Conservation (phyloP, 2,797 vertebrate genomes). For the Sebastes glaucus region DNA sequence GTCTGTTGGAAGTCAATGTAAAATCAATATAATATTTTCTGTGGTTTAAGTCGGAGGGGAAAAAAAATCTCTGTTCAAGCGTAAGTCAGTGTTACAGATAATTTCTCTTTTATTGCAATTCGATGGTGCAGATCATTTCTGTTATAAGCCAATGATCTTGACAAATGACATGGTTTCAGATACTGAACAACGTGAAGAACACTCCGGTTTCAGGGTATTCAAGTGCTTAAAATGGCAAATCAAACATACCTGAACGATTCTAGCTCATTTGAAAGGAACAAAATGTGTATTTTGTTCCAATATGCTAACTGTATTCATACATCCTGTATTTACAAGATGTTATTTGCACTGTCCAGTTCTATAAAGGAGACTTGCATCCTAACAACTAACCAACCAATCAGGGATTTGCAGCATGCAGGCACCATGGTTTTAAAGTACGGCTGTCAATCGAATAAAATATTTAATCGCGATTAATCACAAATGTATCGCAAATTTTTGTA, state of each 20-base stretch:
- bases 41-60: slow-evolving; percentile 10
- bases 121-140: slow-evolving; percentile 35
- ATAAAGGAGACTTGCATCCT: background rate
- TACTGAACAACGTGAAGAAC: slow-evolving; percentile 24
- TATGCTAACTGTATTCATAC: background rate
- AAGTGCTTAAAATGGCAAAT: slow-evolving; percentile 21
- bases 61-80: slow-evolving; percentile 12
- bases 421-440: background rate
- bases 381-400: background rate
- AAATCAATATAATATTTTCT: slow-evolving; percentile 49
- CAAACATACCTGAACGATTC: slow-evolving; percentile 8
- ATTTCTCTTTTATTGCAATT: slow-evolving; percentile 39
- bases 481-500: too few species aligned
- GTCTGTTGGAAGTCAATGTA: slow-evolving; percentile 11
- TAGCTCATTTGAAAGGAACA: background rate
- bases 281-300: background rate
- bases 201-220: background rate
- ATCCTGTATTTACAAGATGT: background rate
- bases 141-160: slow-evolving; percentile 31
- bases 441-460: too few species aligned
- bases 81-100: slow-evolving; percentile 22
- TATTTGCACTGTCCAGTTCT: background rate
- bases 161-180: slow-evolving; percentile 42
- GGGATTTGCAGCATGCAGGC: background rate
- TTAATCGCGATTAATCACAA: too few species aligned